Conservation (phyloP, 2,113 vertebrate genomes). For the Chloroceryle aenea region DNA sequence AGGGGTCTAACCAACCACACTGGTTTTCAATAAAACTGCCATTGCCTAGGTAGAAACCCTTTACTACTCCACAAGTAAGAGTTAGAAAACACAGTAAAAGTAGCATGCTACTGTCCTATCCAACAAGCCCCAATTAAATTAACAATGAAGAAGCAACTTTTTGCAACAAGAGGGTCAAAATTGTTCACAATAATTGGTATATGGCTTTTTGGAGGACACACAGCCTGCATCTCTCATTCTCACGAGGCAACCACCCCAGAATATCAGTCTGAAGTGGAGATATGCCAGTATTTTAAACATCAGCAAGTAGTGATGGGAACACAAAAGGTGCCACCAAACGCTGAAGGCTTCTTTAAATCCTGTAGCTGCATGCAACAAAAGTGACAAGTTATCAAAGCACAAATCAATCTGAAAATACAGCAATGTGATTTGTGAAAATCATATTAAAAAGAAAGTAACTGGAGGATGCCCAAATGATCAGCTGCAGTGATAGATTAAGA, state of each 20-base stretch:
- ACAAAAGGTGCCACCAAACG: neutral
- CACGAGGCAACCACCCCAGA: neutral
- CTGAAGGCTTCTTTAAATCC: neutral
- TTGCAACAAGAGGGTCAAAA: neutral
- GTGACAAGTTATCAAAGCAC: neutral
- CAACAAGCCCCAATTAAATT: neutral
- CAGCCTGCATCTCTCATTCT: neutral
- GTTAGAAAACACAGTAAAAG: neutral
- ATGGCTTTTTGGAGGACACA: neutral
- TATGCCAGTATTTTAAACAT: neutral
- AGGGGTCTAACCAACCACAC: neutral
- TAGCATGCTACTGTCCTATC: neutral
- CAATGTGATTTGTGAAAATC: accelerated
- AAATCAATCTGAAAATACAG: neutral
- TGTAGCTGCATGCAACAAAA: neutral
- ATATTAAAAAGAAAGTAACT: neutral
- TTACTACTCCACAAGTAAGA: neutral
- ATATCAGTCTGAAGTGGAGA: neutral
- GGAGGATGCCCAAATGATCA: neutral
- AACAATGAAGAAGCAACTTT: neutral
- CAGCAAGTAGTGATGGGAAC: neutral
- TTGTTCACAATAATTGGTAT: neutral
- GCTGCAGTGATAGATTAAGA: neutral
- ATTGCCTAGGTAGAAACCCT: neutral
- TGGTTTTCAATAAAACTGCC: neutral